Base-by-base conservation (phyloP, 1,140 invertebrate genomes). In the Streblospio benedicti region DNA sequence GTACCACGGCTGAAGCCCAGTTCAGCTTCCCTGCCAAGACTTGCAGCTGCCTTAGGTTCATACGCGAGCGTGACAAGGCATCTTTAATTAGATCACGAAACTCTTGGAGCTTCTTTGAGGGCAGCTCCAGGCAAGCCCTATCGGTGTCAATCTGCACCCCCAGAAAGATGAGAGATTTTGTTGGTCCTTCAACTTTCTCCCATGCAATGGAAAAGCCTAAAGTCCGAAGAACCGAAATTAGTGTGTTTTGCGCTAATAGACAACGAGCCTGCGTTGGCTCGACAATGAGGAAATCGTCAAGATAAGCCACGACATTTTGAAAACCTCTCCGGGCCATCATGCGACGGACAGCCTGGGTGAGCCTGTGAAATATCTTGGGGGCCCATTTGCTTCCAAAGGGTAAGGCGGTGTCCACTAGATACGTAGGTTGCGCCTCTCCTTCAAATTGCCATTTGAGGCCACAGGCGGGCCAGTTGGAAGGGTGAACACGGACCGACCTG, bases 231-330 rank as follows among this genome's bases (percentile, higher is more conserved):
- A 56, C 32, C 23, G 20, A 23, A 33, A 53, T 28, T 51, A 20
- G 30, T 25, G 49, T 51, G 4, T 58, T 33, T 41, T 58, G 28
- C 23, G 31, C 31, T 25, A 27, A 9, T 28, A n/a, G 6, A 27
- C 61, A 62, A 23, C 32, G 20, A 9, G 38, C 3, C 20, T 44
- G 30, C 12, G 32, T 51, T 30, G 53, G 30, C 49, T 43, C 60
- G 33, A 53, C 57, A 14, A 61, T 51, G 27, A 62, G 52, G 31
- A 62, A 62, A 51, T 57, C 61, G 38, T 62, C 61, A 47, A 62
- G 54, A 28, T 62, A 58, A 16, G 50, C 55, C 6, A 54, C 51
- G 2, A 30, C 30, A 14, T 35, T 30, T 44, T n/a, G 18, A 57
- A 25, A 44, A 43, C 27, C 27, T 16, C 28, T 27, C 4, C 41